These are phyloP conservation scores for Myzus persicae DNA, from an alignment of 1,140 invertebrate species.

Conservation along the genomic window DNA sequence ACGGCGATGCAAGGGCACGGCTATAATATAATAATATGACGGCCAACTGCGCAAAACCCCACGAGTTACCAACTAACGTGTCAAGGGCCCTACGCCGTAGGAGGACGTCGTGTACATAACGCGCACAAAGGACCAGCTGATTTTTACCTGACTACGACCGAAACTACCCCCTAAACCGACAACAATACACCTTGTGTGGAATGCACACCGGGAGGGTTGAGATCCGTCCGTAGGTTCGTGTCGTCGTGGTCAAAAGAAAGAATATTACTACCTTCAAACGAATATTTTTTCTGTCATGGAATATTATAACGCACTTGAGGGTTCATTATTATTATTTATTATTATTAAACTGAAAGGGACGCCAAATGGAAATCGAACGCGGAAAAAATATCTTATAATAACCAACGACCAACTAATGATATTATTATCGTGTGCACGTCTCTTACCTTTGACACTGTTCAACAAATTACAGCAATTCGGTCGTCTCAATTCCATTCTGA, in stretches of 20 bases:
- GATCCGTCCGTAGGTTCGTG: not conserved
- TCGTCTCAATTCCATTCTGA: constrained; percentile 58
- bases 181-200: constrained; percentile 25
- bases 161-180: constrained; percentile 10
- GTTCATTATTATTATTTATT: not conserved
- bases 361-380: not conserved
- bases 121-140: constrained; percentile 32
- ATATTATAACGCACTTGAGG: not conserved
- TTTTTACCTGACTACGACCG: constrained; percentile 14
- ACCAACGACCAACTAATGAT: not conserved
- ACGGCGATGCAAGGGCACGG: not conserved
- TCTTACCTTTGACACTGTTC: constrained; percentile 56
- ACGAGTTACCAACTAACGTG: not conserved
- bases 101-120: not conserved
- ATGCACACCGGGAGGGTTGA: constrained; percentile 4
- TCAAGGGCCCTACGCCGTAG: not conserved
- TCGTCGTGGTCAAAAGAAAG: not conserved
- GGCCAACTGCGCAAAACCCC: constrained; percentile 25
- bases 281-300: not conserved
- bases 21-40: not conserved
- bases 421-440: not conserved
- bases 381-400: not conserved
- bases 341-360: not conserved
- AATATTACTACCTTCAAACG: not conserved
- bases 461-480: constrained; percentile 39